These are phyloP conservation scores for Ceratoteleas bidentatus DNA, from an alignment of 1,140 invertebrate species.

Conservation along the genomic window DNA sequence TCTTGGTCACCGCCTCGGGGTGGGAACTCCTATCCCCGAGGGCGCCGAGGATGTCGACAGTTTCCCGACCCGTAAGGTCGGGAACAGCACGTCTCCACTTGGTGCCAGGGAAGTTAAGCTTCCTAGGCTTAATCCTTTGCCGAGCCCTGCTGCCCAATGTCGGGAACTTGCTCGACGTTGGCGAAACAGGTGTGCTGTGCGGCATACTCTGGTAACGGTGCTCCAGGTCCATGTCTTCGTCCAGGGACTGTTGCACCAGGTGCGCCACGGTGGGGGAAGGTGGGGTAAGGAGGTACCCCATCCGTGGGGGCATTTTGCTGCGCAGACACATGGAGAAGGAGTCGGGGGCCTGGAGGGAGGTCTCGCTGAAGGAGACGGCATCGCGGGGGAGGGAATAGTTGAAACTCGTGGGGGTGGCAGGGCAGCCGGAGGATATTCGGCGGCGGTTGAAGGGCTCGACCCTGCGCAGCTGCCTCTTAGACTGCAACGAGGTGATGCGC, in stretches of 20 bases:
- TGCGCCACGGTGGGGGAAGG: constrained; percentile 69
- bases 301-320: constrained; percentile 1
- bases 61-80: constrained; percentile 70
- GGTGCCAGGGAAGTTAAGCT: constrained; percentile 66
- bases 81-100: constrained; percentile 56
- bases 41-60: constrained; percentile 71
- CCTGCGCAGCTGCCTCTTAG: constrained; percentile 64
- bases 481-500: constrained; percentile 40
- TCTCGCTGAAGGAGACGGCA: not conserved
- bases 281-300: constrained; percentile 50
- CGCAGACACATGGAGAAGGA: constrained; percentile 39
- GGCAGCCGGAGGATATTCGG: constrained; percentile 33
- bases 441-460: constrained; percentile 47
- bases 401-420: constrained; percentile 33
- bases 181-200: constrained; percentile 70
- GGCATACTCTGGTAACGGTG: constrained; percentile 29
- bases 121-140: constrained; percentile 72
- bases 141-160: constrained; percentile 59
- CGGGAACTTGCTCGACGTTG: constrained; percentile 57
- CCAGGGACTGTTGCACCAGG: constrained; percentile 55
- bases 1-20: constrained; percentile 72
- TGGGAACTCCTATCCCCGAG: constrained; percentile 77
- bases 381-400: constrained; percentile 9
- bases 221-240: constrained; percentile 67
- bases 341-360: not conserved